Conservation (phyloP, 2,113 vertebrate genomes). For the Euleptes europaea region DNA sequence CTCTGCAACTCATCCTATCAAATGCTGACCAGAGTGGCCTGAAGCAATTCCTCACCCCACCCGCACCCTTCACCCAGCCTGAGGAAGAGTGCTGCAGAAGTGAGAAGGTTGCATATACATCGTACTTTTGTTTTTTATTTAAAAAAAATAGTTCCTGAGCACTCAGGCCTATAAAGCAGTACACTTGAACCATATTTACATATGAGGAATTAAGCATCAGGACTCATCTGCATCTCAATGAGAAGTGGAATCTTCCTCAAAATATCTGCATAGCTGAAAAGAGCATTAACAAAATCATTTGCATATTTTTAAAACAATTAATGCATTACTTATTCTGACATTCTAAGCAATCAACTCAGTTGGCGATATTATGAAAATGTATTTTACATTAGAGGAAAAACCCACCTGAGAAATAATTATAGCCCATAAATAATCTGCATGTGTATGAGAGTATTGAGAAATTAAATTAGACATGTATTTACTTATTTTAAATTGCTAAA, state of each 20-base stretch:
- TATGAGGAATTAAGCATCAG: slow-evolving; percentile 48
- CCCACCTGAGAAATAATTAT: slow-evolving; percentile 40
- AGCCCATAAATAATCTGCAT: slow-evolving; percentile 9
- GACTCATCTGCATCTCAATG: slow-evolving; percentile 52
- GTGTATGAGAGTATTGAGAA: neutral
- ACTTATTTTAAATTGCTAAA: slow-evolving; percentile 20
- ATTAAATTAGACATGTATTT: neutral
- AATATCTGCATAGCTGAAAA: slow-evolving; percentile 67
- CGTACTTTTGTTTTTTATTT: neutral
- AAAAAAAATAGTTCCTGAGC: neutral
- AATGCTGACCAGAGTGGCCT: no score
- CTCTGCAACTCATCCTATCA: no score
- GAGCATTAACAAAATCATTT: slow-evolving; percentile 60
- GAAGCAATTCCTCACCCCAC: no score
- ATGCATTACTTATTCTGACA: slow-evolving; percentile 58
- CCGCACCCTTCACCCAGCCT: no score
- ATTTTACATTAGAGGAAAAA: slow-evolving; percentile 43
- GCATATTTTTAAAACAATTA: slow-evolving; percentile 65
- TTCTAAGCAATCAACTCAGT: slow-evolving; percentile 63
- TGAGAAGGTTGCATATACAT: no score
- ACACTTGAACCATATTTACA: slow-evolving; percentile 37
- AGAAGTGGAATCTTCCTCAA: slow-evolving; percentile 59
- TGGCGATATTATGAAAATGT: slow-evolving; percentile 53
- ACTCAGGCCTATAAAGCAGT: slow-evolving; percentile 20
- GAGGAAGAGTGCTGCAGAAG: no score